Evolutionary conservation across 2,113 vertebrate genomes (phyloP), one percentile per base, ranked within the genome.

Genomic region (Antigone vipio): DNA sequence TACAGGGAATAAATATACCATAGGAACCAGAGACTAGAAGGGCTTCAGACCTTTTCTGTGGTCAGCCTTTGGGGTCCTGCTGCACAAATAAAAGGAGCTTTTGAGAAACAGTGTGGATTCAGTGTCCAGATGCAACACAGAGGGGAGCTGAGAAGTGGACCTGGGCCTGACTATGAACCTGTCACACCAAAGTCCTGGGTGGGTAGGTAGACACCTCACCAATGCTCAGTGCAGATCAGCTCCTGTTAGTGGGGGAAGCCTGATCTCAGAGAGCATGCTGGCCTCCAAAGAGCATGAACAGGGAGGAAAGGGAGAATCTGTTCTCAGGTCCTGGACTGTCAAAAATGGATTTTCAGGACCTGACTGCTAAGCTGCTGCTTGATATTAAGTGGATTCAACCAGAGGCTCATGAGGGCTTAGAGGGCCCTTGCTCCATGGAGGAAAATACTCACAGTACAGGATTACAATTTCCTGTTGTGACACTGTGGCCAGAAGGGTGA

Each of bases 251-350:
- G 4, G 38, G 19, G 15, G 6, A 15, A 29, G 32, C 29, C 60
- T 81, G 27, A 16, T n/a, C 49, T 58, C 2, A 4, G 24, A n/a
- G 19, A 10, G 6, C 0, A 0, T 63, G n/a, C 44, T 55, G 44
- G 6, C 17, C 50, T 81, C 35, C 80, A 45, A 24, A 86, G 5
- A 42, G 15, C 47, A 50, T 1, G 0, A 38, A n/a, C 7, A 23
- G 3, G 13, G 52, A 91, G n/a, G 26, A 73, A 77, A n/a, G 6
- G 4, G 18, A 67, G 5, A 47, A 73, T 23, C 18, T 60, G 2
- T 60, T 80, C n/a, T 88, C 38, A 59, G 26, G 12, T 68, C 27
- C 22, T 76, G 20, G 26, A 2, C 49, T 83, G 23, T 56, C 32
- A 53, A 78, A 89, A 88, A 60, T 29, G 30, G 23, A 53, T 80